Conservation (phyloP, 2,888 invertebrate species). For the Reticulitermes lucifugus region DNA sequence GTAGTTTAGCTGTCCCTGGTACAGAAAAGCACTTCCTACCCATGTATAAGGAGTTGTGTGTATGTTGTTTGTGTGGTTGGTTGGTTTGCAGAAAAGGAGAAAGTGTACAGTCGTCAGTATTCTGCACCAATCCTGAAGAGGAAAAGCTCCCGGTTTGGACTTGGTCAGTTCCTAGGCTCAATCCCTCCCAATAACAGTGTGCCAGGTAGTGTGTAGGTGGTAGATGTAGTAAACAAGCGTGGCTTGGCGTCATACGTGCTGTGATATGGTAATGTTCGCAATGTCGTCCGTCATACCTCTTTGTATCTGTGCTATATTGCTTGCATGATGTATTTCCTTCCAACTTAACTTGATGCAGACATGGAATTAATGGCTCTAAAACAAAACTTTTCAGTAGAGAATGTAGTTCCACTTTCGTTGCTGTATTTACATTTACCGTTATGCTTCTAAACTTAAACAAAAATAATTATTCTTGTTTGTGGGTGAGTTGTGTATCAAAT, state of each 20-base stretch:
- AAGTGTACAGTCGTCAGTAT: slow-evolving; percentile 90
- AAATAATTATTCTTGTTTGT: too few relatives aligned
- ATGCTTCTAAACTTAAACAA: too few relatives aligned
- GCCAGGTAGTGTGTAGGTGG: slow-evolving; percentile 68
- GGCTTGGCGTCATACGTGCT: slow-evolving; percentile 28
- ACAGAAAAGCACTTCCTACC: neutral
- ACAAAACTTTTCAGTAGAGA: too few relatives aligned
- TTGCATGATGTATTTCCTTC: slow-evolving; percentile 1
- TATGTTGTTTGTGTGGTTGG: slow-evolving; percentile 30
- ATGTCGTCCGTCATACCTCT: slow-evolving; percentile 30
- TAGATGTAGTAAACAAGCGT: slow-evolving; percentile 55
- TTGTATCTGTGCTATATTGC: neutral
- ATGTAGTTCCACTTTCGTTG: too few relatives aligned
- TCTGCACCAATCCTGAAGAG: slow-evolving; percentile 95
- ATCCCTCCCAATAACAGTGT: slow-evolving; percentile 69
- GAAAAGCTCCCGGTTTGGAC: slow-evolving; percentile 91
- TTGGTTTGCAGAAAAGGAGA: slow-evolving; percentile 76
- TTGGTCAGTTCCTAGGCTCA: slow-evolving; percentile 83
- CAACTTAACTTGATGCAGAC: neutral
- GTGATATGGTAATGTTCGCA: slow-evolving; percentile 33
- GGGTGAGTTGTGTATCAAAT: too few relatives aligned
- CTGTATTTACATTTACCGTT: too few relatives aligned
- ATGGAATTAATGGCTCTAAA: neutral
- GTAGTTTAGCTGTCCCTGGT: neutral
- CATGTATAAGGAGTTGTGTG: neutral